Conservation (phyloP, 2,888 invertebrate genomes). For the Plusia festucae region DNA sequence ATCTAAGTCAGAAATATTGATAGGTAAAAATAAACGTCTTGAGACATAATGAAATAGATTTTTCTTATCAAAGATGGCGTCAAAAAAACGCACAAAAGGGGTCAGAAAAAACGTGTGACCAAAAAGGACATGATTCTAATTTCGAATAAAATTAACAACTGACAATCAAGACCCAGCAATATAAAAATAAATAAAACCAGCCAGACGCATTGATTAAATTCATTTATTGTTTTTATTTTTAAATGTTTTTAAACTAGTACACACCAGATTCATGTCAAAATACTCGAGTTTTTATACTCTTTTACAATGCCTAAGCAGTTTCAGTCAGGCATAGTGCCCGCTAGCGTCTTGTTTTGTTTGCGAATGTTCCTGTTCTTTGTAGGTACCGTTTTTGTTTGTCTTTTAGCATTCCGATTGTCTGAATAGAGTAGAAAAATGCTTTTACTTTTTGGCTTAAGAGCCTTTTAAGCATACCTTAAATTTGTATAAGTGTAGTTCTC, state of each 20-base stretch:
- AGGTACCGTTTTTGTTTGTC: slow-evolving; percentile 31
- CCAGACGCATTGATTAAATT: too few species aligned
- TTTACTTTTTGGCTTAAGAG: slow-evolving; percentile 8
- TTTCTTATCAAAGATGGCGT: too few species aligned
- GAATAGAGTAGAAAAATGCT: slow-evolving; percentile 46
- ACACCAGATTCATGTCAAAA: background rate
- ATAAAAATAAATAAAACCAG: too few species aligned
- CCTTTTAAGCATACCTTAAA: background rate
- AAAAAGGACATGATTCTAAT: too few species aligned
- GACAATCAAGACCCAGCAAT: too few species aligned
- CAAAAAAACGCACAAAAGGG: too few species aligned
- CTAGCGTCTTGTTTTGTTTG: slow-evolving; percentile 42
- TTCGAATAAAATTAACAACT: too few species aligned
- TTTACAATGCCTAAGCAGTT: slow-evolving; percentile 42
- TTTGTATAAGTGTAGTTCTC: background rate
- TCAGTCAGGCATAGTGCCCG: slow-evolving; percentile 21
- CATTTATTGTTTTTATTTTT: too few species aligned
- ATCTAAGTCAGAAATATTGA: background rate
- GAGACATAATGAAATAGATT: too few species aligned
- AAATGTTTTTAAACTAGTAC: background rate
- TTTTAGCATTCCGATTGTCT: slow-evolving; percentile 49
- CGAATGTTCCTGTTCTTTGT: slow-evolving; percentile 47
- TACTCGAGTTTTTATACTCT: slow-evolving; percentile 9
- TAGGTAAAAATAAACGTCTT: too few species aligned
- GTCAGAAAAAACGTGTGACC: too few species aligned